phyloP scores from a whole-genome alignment of 2,888 invertebrate species.

The Cerastis rubricosa region DNA sequence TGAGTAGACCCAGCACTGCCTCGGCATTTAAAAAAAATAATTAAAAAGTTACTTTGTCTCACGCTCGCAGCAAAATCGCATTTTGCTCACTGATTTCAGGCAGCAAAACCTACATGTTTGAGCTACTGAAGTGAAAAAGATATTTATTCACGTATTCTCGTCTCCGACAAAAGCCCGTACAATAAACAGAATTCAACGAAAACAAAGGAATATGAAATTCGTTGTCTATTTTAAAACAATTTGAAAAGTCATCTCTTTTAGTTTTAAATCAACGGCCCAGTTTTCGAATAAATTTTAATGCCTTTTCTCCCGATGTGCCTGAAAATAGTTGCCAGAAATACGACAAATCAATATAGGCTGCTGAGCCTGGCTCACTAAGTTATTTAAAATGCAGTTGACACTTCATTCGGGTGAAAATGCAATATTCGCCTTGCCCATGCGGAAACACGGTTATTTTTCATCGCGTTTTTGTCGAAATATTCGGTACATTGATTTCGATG shows the following conservation, averaged over 20 bases:
- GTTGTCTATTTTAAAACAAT: slow-evolving; percentile 41
- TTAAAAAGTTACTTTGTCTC: too few species aligned
- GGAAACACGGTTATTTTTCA: slow-evolving; percentile 86
- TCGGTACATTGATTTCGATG: slow-evolving; percentile 73
- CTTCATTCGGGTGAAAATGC: slow-evolving; percentile 87
- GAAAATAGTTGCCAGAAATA: slow-evolving; percentile 73
- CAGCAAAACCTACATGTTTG: too few species aligned
- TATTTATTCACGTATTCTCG: slow-evolving; percentile 11
- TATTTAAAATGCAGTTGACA: slow-evolving; percentile 90
- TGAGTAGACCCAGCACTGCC: too few species aligned
- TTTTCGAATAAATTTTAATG: slow-evolving; percentile 44
- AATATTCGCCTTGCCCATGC: slow-evolving; percentile 87
- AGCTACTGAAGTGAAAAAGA: too few species aligned
- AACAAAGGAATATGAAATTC: slow-evolving; percentile 22
- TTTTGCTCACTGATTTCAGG: too few species aligned
- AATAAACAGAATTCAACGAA: slow-evolving; percentile 20
- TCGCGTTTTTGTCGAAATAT: slow-evolving; percentile 75
- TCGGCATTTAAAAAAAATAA: too few species aligned
- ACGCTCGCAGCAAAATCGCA: too few species aligned
- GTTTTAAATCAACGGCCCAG: slow-evolving; percentile 30
- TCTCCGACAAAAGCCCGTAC: slow-evolving; percentile 14
- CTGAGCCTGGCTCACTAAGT: slow-evolving; percentile 80
- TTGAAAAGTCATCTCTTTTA: slow-evolving; percentile 33
- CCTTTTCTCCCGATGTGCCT: slow-evolving; percentile 44
- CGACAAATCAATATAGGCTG: slow-evolving; percentile 81